Evolutionary conservation across 2,888 invertebrate genomes (phyloP).

Genomic region (Trachelus iudaicus): DNA sequence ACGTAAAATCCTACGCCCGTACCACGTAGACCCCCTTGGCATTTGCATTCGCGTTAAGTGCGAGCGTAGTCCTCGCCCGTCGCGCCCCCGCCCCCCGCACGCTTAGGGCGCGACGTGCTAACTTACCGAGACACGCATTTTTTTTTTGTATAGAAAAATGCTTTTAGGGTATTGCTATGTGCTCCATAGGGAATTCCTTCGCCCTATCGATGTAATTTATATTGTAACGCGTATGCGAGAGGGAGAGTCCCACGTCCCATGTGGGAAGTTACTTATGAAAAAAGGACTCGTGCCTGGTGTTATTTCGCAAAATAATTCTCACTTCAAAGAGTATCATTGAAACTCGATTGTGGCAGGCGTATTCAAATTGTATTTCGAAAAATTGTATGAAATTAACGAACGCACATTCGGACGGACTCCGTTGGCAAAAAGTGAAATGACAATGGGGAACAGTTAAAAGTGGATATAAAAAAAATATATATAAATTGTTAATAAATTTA

Average conservation of each 20-base stretch:
- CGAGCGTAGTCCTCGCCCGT: neutral
- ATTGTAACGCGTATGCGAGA: neutral
- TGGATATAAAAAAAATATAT: neutral
- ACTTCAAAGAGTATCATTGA: neutral
- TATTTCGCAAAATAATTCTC: neutral
- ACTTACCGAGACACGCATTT: neutral
- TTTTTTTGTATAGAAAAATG: constrained; percentile 21
- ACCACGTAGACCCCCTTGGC: neutral
- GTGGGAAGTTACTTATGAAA: neutral
- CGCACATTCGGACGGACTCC: neutral
- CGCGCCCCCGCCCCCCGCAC: neutral
- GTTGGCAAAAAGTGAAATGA: neutral
- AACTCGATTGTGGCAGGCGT: neutral
- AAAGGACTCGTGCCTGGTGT: neutral
- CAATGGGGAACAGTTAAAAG: neutral
- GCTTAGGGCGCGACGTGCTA: constrained; percentile 1
- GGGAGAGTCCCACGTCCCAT: constrained; percentile 5
- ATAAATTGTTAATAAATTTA: neutral
- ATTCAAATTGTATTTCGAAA: neutral
- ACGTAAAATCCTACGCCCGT: neutral
- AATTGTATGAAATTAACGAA: neutral
- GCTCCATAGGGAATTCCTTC: constrained; percentile 3
- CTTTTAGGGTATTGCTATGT: constrained; percentile 21
- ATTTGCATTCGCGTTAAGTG: neutral
- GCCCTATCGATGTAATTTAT: neutral